A percentile compares a stretch with the other conserved stretches of the same genome.
Conservation (phyloP, 2,888 invertebrate species). For the Cataglyphis albicans region DNA sequence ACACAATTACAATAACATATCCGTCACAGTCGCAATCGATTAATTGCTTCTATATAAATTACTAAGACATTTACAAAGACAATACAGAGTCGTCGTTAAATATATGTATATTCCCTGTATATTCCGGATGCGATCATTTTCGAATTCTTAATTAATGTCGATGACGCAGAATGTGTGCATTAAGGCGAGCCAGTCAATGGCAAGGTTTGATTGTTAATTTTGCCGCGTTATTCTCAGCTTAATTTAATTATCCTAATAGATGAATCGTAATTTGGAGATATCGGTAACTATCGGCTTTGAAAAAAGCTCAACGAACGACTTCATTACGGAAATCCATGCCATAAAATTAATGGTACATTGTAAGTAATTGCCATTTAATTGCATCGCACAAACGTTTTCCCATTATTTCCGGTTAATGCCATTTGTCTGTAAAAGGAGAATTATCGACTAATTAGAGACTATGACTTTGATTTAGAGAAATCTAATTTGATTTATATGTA, state of each 20-base stretch:
- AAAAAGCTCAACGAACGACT: neutral
- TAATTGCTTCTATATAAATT: neutral
- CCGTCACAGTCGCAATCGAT: neutral
- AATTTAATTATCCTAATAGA: slow-evolving; percentile 37
- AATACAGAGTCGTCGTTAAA: neutral
- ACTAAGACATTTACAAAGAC: neutral
- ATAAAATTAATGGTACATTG: slow-evolving; percentile 5
- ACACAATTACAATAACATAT: neutral
- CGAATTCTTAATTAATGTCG: slow-evolving; percentile 4
- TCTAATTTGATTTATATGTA: neutral
- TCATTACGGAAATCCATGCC: slow-evolving; percentile 8
- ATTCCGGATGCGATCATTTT: neutral
- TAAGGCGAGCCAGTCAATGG: slow-evolving; percentile 14
- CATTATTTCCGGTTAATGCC: neutral
- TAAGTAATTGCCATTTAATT: slow-evolving; percentile 28
- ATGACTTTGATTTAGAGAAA: neutral
- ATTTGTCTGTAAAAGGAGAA: neutral
- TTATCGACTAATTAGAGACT: slow-evolving; percentile 15
- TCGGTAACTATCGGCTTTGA: slow-evolving; percentile 8
- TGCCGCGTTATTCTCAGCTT: slow-evolving; percentile 12
- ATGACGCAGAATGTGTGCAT: neutral
- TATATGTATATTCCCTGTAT: neutral
- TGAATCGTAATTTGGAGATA: slow-evolving; percentile 13
- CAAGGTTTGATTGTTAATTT: slow-evolving; percentile 12
- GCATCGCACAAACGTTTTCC: slow-evolving; percentile 4